Conservation (phyloP, 2,888 invertebrate genomes). For the Heliconius sara region DNA sequence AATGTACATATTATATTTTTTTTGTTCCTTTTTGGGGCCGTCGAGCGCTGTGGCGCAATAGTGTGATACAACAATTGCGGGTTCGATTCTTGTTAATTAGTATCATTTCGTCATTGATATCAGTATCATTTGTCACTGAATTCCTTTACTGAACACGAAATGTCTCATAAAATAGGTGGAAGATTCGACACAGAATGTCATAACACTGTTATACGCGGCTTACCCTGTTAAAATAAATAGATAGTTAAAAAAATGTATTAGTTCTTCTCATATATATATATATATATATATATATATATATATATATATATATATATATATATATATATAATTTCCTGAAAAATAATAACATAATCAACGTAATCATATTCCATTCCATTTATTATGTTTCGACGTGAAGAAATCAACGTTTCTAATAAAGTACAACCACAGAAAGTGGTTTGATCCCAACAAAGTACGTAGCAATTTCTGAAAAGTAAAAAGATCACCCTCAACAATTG, state of each 20-base stretch:
- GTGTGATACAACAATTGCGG: not conserved
- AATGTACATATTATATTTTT: too few relatives aligned
- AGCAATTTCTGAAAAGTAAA: constrained; percentile 67
- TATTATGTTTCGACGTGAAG: not conserved
- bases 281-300: too few relatives aligned
- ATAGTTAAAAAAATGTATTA: not conserved
- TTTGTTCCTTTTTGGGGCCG: too few relatives aligned
- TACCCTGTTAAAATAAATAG: too few relatives aligned
- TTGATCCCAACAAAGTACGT: constrained; percentile 48
- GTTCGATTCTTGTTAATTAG: not conserved
- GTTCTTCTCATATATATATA: not conserved
- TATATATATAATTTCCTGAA: not conserved
- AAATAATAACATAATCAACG: not conserved
- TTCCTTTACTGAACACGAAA: not conserved
- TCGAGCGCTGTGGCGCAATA: not conserved
- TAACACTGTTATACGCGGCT: too few relatives aligned
- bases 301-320: too few relatives aligned
- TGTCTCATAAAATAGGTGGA: not conserved
- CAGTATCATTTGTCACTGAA: not conserved
- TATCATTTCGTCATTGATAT: too few relatives aligned
- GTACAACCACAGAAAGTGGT: constrained; percentile 58
- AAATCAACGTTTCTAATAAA: constrained; percentile 31
- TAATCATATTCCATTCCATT: not conserved
- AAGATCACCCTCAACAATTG: constrained; percentile 70
- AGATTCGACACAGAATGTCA: not conserved